Conservation (phyloP, 2,797 vertebrate genomes). For the Falco naumanni region DNA sequence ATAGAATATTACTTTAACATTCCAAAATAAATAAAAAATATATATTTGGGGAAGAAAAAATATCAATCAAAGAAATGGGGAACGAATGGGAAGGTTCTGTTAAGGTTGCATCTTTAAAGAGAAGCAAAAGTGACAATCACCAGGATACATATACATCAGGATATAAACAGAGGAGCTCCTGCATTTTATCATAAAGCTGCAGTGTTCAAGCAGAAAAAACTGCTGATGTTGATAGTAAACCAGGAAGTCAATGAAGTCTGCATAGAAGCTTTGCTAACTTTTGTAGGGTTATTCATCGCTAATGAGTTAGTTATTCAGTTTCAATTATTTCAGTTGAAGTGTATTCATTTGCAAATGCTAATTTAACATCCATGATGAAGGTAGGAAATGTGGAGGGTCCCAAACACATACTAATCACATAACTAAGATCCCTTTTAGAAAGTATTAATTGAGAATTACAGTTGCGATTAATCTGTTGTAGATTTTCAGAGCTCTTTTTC, state of each 20-base stretch:
- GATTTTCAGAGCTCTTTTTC: neutral
- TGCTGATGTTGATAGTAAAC: neutral
- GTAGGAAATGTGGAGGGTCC: neutral
- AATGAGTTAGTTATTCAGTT: neutral
- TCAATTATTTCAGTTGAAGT: neutral
- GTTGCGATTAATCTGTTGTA: neutral
- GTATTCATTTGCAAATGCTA: neutral
- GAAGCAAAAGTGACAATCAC: neutral
- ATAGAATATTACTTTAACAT: neutral
- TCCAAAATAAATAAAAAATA: neutral
- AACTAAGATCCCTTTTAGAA: neutral
- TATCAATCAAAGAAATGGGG: neutral
- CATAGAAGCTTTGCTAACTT: neutral
- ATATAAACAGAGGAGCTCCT: neutral
- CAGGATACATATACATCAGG: too few species aligned
- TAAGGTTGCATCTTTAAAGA: neutral
- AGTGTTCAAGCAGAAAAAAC: neutral
- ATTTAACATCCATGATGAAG: neutral
- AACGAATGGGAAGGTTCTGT: neutral
- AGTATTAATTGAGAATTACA: neutral
- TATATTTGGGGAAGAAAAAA: neutral
- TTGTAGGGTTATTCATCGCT: neutral
- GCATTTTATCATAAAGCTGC: neutral
- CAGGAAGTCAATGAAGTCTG: neutral
- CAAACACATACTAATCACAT: neutral